Base-by-base conservation (phyloP, 1,140 invertebrate species). In the Mylabris phalerata region DNA sequence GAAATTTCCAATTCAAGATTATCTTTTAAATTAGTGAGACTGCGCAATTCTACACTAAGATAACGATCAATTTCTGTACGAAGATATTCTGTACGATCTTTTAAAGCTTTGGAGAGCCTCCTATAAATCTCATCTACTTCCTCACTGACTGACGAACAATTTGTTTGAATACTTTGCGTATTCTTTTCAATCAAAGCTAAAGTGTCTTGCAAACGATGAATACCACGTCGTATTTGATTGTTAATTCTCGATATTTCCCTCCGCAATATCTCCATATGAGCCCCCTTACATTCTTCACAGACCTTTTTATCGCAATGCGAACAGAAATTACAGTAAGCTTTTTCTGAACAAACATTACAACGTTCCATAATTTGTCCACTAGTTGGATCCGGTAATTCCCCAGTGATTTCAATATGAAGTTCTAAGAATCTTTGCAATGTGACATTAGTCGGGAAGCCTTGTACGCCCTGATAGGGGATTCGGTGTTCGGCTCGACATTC, bases 401-500 rank as follows among this genome's bases (percentile, higher is more conserved):
- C 91, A 26, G 92, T 94, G 58, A 95, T 95, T 77, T 95, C 89
- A 74, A 93, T 91, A 72, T 93, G 95, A 43, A 98, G 82, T 74
- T 98, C 95, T 57, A 98, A 79, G 76, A 98, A 98, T 48, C 93
- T 81, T 75, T 95, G 92, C 25, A 98, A 80, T 27, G 95, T 98
- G 3, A 97, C 93, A 77, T 98, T 98, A 64, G 92, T 96, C 42
- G 93, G 95, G 75, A 95, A 96, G 19, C 89, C 90, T 57, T 77
- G 92, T 11, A 97, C 90, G 32, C 95, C 95, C 77, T 96, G 92
- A 76, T 95, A 96, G 42, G 95, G 95, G 69, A 98, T 94, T 57
- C 93, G 82, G 79, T 98, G 95, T 79, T 98, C 95, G 48, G 94
- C 92, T 55, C 96, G 84, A 73, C 97, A 99, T 86, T 99, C 96